phyloP scores from a whole-genome alignment of 2,888 invertebrate genomes.

The Meiosimyza platycephala region DNA sequence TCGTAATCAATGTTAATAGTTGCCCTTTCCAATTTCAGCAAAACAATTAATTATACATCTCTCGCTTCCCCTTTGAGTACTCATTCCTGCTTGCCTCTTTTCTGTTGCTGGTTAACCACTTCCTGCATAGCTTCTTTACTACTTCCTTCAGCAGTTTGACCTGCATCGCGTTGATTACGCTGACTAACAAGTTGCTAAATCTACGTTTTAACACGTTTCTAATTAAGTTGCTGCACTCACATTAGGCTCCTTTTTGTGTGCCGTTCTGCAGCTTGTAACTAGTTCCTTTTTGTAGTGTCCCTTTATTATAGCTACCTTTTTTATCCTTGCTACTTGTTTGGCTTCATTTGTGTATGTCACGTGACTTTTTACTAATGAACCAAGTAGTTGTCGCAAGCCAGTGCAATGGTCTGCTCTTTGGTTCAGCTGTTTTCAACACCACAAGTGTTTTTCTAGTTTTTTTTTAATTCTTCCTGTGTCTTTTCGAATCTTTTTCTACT shows the following conservation, averaged over 20 bases:
- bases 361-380: slow-evolving; percentile 31
- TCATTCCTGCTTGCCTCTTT: background rate
- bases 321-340: background rate
- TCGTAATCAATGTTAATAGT: slow-evolving; percentile 1
- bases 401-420: slow-evolving; percentile 9
- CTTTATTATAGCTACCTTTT: background rate
- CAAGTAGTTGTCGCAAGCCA: slow-evolving; percentile 18
- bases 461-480: background rate
- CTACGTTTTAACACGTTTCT: slow-evolving; percentile 17
- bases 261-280: no score
- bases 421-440: no score
- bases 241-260: background rate
- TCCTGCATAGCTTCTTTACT: background rate
- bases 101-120: background rate
- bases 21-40: background rate
- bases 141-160: no score
- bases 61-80: background rate
- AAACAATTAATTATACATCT: slow-evolving; percentile 16
- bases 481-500: background rate
- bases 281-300: no score
- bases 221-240: background rate
- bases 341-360: slow-evolving; percentile 17
- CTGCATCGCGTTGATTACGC: no score
- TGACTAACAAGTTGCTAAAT: background rate
- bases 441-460: background rate